Evolutionary conservation across 2,888 invertebrate species (phyloP).

Genomic region (Oxytorus armatus): DNA sequence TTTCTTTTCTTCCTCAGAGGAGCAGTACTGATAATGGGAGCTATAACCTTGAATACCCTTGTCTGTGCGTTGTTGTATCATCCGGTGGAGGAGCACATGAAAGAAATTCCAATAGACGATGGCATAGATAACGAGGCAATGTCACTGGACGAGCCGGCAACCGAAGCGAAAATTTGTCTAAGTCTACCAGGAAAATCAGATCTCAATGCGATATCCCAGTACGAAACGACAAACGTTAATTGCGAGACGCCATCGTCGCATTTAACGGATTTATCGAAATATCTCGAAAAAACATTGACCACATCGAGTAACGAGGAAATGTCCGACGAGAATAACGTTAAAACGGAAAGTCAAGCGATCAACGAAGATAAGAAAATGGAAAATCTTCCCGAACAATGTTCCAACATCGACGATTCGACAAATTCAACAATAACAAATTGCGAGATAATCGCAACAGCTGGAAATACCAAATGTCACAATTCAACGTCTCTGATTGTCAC

Average conservation of each 20-base stretch:
- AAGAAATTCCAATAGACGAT: slow-evolving; percentile 85
- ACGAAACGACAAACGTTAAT: slow-evolving; percentile 89
- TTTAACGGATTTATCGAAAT: slow-evolving; percentile 89
- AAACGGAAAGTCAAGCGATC: not conserved
- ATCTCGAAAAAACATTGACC: slow-evolving; percentile 86
- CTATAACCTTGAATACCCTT: slow-evolving; percentile 92
- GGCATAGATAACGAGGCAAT: slow-evolving; percentile 81
- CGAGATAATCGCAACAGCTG: slow-evolving; percentile 24
- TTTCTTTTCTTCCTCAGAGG: slow-evolving; percentile 86
- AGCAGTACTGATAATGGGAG: slow-evolving; percentile 92
- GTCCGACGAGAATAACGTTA: no score
- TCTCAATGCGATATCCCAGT: slow-evolving; percentile 61
- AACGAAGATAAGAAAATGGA: not conserved
- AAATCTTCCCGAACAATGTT: slow-evolving; percentile 29
- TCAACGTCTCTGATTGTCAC: slow-evolving; percentile 43
- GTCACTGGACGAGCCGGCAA: slow-evolving; percentile 75
- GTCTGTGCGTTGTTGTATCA: slow-evolving; percentile 93
- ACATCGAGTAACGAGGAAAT: slow-evolving; percentile 69
- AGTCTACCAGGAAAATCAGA: slow-evolving; percentile 49
- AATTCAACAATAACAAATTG: slow-evolving; percentile 27
- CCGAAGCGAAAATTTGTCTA: slow-evolving; percentile 56
- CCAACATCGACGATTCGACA: slow-evolving; percentile 1
- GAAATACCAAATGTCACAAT: slow-evolving; percentile 1
- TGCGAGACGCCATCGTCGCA: slow-evolving; percentile 91
- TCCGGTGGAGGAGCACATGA: slow-evolving; percentile 93